phyloP scores from a whole-genome alignment of 30 jellyfish, hydroid and myxozoan species.

The Hydractinia echinata region DNA sequence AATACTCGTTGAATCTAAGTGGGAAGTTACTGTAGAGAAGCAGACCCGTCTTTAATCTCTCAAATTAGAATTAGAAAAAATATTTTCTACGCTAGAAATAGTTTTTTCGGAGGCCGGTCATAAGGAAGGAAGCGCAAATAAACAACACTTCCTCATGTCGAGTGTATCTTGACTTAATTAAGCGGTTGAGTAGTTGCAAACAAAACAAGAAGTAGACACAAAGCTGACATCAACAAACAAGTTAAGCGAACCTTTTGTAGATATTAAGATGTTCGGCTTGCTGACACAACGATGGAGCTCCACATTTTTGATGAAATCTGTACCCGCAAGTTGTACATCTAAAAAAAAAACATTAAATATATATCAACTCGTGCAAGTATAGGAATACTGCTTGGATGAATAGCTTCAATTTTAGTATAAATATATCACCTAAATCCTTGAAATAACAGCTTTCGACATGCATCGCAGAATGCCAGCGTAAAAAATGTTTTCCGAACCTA shows the following conservation, averaged over 20 bases:
- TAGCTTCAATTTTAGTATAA: background rate
- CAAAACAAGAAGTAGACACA: too few relatives aligned
- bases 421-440: slow-evolving; percentile 82
- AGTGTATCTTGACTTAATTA: background rate
- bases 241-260: slow-evolving; percentile 55
- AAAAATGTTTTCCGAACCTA: slow-evolving; percentile 91
- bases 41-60: too few relatives aligned
- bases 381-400: background rate
- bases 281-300: slow-evolving; percentile 69
- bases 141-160: background rate
- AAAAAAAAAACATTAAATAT: background rate
- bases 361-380: background rate
- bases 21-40: too few relatives aligned
- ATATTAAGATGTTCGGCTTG: slow-evolving; percentile 74
- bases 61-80: too few relatives aligned
- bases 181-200: background rate
- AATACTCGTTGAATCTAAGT: too few relatives aligned
- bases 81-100: too few relatives aligned
- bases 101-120: too few relatives aligned
- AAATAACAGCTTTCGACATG: slow-evolving; percentile 75
- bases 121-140: too few relatives aligned
- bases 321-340: slow-evolving; percentile 95
- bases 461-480: slow-evolving; percentile 87
- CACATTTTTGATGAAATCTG: slow-evolving; percentile 78
- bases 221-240: background rate